These are phyloP conservation scores for Poeciliopsis prolifica DNA, from an alignment of 2,113 vertebrate genomes.

Conservation along the genomic window DNA sequence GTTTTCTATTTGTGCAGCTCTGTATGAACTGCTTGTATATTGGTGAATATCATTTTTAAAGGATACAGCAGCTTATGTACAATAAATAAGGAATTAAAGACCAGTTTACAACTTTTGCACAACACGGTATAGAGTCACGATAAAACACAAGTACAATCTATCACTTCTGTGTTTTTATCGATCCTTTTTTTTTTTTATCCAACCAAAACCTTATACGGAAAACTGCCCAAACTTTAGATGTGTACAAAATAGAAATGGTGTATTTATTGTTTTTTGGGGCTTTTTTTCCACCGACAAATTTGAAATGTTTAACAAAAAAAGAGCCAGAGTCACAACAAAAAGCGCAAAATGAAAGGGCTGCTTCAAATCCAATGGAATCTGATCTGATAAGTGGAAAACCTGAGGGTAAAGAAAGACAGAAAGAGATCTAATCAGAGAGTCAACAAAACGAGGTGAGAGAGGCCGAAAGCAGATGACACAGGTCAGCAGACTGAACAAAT, in stretches of 20 bases:
- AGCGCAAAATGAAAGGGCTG: background rate
- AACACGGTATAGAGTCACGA: background rate
- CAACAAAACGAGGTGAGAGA: slow-evolving; percentile 55
- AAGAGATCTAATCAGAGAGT: slow-evolving; percentile 52
- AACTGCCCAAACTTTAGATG: background rate
- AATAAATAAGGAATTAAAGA: background rate
- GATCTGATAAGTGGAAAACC: slow-evolving; percentile 39
- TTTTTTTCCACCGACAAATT: background rate
- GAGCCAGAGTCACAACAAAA: background rate
- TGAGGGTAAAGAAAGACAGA: slow-evolving; percentile 8
- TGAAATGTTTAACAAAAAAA: background rate
- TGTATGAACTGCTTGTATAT: background rate
- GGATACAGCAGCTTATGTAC: background rate
- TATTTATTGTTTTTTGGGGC: background rate
- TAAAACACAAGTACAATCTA: background rate
- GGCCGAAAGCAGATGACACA: slow-evolving; percentile 48
- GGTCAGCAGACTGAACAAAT: slow-evolving; percentile 61
- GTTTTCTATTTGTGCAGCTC: background rate
- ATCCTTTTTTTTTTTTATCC: background rate
- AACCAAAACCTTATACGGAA: no score
- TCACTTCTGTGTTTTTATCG: background rate
- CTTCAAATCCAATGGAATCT: background rate
- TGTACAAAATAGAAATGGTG: background rate
- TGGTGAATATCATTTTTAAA: background rate
- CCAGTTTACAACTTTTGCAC: background rate